Evolutionary conservation across 2,888 invertebrate genomes (phyloP), one percentile per base, ranked within the genome.

Genomic region (Pseudococcus jackbeardsleyi): DNA sequence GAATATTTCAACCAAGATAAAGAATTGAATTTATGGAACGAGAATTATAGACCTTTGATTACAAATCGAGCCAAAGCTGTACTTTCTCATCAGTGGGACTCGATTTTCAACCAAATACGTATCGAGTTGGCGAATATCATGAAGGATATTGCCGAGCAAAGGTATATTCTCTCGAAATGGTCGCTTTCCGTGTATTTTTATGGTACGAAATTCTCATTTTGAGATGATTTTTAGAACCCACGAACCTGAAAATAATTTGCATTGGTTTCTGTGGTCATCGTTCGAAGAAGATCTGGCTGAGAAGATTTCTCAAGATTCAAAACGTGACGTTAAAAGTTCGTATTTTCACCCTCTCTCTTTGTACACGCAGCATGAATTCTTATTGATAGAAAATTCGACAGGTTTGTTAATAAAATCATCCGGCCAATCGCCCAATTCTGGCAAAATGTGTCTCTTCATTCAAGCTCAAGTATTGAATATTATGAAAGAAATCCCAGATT

Each of bases 1-100:
- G 88, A 88, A 82, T 79, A 88, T 88, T 88, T 79, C 42, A 54
- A 79, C 42, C 82, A 82, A 54, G 50, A 88, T 5, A 54, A 42
- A 39, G 42, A 88, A 11, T 50, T 82, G 9, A 79, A 88, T 39
- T 5, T 88, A 82, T 88, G 88, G 88, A 82, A 88, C 26, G 88
- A 88, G 59, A 54, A 79, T 50, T 82, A 82, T 15, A 50, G 42
- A 59, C 88, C 88, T 19, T 11, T 88, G 15, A 88, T 88, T 39
- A 48, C 42, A 19, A 77, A 88, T 12, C 88, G 79, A 88, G 88
- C 88, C 15, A 88, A 82, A 82, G 54, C 59, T 48, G 50, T 88
- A n/a, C 59, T 88, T 1, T 39, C 50, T 17, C 33, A 88, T 39
- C 79, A 82, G 15, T 88, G 88, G 88, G 19, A 59, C 19, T 22